These are phyloP conservation scores for Oceanodroma leucorhoa DNA, from an alignment of 2,797 vertebrate genomes.

Conservation along the genomic window DNA sequence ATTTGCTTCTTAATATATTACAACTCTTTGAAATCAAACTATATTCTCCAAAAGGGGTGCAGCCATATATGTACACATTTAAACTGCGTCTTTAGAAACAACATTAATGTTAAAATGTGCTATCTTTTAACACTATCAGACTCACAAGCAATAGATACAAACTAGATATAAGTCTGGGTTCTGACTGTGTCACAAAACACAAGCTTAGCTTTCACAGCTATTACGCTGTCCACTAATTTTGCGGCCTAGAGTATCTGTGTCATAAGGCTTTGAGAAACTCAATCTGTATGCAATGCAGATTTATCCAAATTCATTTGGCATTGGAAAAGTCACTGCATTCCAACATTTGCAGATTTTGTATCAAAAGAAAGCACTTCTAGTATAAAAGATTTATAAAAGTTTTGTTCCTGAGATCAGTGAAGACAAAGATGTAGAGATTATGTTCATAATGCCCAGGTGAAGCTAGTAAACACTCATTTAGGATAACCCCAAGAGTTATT, in stretches of 20 bases:
- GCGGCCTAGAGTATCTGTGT: not conserved
- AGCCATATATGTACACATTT: not conserved
- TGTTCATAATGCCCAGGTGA: not conserved
- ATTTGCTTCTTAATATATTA: not conserved
- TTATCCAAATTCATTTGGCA: not conserved
- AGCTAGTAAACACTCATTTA: not conserved
- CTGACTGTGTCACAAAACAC: not conserved
- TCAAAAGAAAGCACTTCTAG: not conserved
- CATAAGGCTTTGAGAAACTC: not conserved
- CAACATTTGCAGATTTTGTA: not conserved
- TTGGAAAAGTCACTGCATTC: not conserved
- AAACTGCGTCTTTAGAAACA: not conserved
- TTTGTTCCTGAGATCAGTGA: not conserved
- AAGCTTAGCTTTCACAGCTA: not conserved
- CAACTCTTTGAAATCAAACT: not conserved
- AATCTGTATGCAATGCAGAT: not conserved
- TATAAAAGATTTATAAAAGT: not conserved
- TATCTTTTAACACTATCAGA: not conserved
- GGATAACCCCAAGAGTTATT: not conserved
- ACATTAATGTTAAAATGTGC: not conserved
- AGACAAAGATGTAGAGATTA: not conserved
- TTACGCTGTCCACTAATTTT: not conserved
- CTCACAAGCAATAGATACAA: not conserved
- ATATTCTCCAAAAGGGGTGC: not conserved
- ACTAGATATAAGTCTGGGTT: not conserved